phyloP scores from a whole-genome alignment of 1,140 invertebrate genomes.

The Brachystomella parvula region DNA sequence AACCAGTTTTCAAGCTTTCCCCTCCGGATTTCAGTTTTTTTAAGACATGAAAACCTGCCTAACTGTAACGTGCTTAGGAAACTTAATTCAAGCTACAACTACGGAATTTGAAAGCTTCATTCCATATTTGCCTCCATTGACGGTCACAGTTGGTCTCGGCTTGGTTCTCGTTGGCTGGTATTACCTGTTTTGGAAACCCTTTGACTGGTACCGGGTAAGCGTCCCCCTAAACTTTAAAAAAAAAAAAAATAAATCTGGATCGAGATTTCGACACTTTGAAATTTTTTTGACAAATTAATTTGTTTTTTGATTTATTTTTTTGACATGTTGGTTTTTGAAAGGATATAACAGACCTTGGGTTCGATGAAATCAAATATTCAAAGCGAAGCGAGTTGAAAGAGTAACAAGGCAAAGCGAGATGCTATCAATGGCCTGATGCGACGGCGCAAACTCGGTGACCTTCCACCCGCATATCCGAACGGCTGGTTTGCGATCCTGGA shows the following conservation, averaged over 20 bases:
- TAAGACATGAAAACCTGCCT: too few species aligned
- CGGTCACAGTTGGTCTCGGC: not conserved
- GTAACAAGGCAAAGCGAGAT: slow-evolving; percentile 7
- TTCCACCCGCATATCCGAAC: slow-evolving; percentile 52
- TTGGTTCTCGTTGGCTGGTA: slow-evolving; percentile 15
- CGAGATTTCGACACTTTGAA: not conserved
- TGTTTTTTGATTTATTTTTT: not conserved
- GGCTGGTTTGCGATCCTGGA: slow-evolving; percentile 53
- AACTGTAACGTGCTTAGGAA: too few species aligned
- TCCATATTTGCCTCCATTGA: not conserved
- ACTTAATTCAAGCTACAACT: too few species aligned
- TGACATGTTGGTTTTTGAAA: not conserved
- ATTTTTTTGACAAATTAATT: not conserved
- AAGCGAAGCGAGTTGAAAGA: not conserved
- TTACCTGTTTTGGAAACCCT: slow-evolving; percentile 29
- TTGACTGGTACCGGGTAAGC: slow-evolving; percentile 31
- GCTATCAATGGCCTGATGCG: slow-evolving; percentile 25
- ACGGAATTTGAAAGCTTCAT: too few species aligned
- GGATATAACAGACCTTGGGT: slow-evolving; percentile 17
- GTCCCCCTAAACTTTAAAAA: not conserved
- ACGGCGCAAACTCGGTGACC: slow-evolving; percentile 41
- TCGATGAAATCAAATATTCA: slow-evolving; percentile 3
- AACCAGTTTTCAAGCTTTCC: too few species aligned
- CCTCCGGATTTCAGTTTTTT: too few species aligned
- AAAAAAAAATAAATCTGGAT: not conserved